Conservation (phyloP, 2,888 invertebrate species). For the Lasioglossum marginatum region DNA sequence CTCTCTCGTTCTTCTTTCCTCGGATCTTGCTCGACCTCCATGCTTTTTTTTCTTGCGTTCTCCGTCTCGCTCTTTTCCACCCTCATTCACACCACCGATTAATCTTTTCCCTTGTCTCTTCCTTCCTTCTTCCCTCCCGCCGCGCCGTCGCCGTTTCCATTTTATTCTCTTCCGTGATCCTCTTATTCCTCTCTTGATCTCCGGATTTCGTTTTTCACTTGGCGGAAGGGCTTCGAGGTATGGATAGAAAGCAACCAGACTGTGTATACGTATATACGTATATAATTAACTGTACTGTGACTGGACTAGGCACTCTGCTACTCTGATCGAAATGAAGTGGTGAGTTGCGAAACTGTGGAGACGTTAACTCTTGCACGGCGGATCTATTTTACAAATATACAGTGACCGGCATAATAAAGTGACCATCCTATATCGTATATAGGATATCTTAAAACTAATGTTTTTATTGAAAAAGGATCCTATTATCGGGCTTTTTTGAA, state of each 20-base stretch:
- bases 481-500: too few relatives aligned
- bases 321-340: not conserved
- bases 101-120: not conserved
- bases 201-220: conserved; percentile 21
- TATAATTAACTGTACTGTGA: not conserved
- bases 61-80: not conserved
- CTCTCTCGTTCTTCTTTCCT: not conserved
- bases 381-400: not conserved
- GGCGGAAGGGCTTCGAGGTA: not conserved
- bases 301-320: not conserved
- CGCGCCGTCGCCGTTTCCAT: not conserved
- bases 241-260: not conserved
- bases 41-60: not conserved
- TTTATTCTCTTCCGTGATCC: not conserved
- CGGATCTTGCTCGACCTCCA: not conserved
- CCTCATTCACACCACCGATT: conserved; percentile 2
- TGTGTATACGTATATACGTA: not conserved
- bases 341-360: not conserved
- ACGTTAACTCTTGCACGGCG: not conserved
- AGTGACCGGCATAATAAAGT: too few relatives aligned
- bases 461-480: too few relatives aligned
- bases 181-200: conserved; percentile 11
- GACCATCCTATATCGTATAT: too few relatives aligned
- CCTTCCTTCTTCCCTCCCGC: not conserved
- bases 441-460: too few relatives aligned